Conservation (phyloP, 2,113 vertebrate genomes). For the Microcebus tavaratra region DNA sequence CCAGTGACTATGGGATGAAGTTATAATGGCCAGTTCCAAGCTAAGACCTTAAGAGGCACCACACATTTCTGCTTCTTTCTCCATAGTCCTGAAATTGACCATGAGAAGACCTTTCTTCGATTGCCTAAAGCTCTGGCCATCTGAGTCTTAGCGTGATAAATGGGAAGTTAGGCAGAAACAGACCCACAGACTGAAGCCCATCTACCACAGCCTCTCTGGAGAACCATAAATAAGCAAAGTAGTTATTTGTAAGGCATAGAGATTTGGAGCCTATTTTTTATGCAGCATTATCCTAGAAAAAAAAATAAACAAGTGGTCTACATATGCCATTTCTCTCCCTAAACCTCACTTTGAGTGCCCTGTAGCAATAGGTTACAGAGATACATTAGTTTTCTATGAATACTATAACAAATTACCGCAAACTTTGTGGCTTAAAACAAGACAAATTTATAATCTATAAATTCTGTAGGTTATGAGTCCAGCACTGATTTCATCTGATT, state of each 20-base stretch:
- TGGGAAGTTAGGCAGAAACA: not conserved
- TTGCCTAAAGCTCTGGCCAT: not conserved
- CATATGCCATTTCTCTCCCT: accelerated
- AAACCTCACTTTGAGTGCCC: not conserved
- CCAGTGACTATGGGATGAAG: not conserved
- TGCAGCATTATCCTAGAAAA: not conserved
- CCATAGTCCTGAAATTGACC: not conserved
- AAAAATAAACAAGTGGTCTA: not conserved
- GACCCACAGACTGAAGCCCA: no score
- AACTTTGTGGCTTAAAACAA: not conserved
- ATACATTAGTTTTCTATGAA: not conserved
- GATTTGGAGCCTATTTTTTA: not conserved
- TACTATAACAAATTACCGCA: not conserved
- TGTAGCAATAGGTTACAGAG: not conserved
- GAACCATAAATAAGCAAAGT: not conserved
- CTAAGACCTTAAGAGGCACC: not conserved
- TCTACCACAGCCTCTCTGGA: no score
- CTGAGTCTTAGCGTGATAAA: not conserved
- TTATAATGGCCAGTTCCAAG: not conserved
- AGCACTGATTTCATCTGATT: not conserved
- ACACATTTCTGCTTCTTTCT: not conserved
- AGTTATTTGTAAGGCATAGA: not conserved
- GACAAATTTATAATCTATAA: not conserved
- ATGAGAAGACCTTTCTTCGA: not conserved
- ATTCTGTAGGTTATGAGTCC: not conserved